These are phyloP conservation scores for Mantis religiosa DNA, from an alignment of 2,888 invertebrate species.

Conservation along the genomic window DNA sequence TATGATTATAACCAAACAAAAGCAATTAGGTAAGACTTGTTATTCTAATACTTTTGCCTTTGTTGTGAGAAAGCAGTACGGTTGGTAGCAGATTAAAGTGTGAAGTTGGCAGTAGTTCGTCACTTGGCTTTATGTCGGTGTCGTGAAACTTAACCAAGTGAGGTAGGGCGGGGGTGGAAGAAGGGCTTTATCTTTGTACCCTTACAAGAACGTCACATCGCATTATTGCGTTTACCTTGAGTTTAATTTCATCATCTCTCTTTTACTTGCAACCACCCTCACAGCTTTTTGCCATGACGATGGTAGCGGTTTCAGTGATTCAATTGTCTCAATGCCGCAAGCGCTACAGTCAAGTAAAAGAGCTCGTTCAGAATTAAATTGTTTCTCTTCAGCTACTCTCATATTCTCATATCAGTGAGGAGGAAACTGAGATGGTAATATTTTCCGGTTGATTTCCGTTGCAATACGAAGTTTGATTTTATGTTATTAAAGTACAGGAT, in stretches of 20 bases:
- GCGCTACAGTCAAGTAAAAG: background rate
- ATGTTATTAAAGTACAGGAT: too few species aligned
- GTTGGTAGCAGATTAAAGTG: background rate
- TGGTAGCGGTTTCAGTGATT: background rate
- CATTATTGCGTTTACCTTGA: background rate
- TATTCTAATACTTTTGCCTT: background rate
- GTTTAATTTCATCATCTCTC: background rate
- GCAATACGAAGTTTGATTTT: too few species aligned
- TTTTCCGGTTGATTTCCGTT: background rate
- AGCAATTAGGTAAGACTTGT: background rate
- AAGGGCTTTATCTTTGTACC: background rate
- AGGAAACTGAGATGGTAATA: background rate
- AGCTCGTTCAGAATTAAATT: background rate
- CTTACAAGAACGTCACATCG: background rate
- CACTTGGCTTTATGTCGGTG: background rate
- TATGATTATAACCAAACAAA: background rate
- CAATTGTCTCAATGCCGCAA: background rate
- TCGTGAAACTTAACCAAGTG: background rate
- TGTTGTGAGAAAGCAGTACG: background rate
- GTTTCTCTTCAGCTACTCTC: background rate
- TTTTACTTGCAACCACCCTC: background rate
- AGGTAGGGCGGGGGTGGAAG: background rate
- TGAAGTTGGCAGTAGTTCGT: background rate
- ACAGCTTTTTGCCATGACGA: background rate
- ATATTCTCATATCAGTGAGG: background rate